These are phyloP conservation scores for Rousettus leschenaultii DNA, from an alignment of 2,113 vertebrate genomes.

Conservation along the genomic window DNA sequence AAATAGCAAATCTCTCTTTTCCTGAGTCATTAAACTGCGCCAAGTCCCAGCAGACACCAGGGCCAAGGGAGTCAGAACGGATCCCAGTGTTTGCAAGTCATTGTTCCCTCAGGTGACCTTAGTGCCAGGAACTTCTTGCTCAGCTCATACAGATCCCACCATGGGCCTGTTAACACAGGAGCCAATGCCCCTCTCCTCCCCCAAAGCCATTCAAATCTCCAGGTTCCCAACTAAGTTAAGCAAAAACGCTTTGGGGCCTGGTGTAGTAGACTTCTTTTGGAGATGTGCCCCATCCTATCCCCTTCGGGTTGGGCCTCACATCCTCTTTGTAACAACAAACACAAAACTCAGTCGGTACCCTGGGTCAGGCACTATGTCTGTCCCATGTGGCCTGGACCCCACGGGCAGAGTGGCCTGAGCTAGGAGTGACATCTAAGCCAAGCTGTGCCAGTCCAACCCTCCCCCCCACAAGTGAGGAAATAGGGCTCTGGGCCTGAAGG, in stretches of 20 bases:
- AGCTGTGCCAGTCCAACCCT: neutral
- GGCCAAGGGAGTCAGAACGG: neutral
- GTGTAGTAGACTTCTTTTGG: neutral
- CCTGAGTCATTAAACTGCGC: neutral
- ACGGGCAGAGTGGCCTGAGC: neutral
- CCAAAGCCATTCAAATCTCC: neutral
- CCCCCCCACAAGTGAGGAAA: neutral
- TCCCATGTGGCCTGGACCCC: neutral
- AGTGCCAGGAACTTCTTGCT: neutral
- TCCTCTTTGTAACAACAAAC: neutral
- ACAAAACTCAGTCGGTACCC: neutral
- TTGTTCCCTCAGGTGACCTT: neutral
- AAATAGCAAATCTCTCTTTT: neutral
- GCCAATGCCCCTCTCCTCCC: neutral
- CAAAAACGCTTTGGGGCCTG: neutral
- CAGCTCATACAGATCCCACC: neutral
- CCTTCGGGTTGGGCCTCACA: neutral
- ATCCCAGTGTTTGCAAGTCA: neutral
- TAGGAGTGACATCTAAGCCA: neutral
- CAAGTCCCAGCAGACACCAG: neutral
- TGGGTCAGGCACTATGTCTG: neutral
- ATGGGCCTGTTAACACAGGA: neutral
- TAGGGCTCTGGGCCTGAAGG: neutral
- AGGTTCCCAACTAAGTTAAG: neutral
- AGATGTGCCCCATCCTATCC: neutral